A percentile compares a stretch with the other conserved stretches of the same genome.
Evolutionary conservation across 2,113 vertebrate species (phyloP).

Genomic region (Numida meleagris): DNA sequence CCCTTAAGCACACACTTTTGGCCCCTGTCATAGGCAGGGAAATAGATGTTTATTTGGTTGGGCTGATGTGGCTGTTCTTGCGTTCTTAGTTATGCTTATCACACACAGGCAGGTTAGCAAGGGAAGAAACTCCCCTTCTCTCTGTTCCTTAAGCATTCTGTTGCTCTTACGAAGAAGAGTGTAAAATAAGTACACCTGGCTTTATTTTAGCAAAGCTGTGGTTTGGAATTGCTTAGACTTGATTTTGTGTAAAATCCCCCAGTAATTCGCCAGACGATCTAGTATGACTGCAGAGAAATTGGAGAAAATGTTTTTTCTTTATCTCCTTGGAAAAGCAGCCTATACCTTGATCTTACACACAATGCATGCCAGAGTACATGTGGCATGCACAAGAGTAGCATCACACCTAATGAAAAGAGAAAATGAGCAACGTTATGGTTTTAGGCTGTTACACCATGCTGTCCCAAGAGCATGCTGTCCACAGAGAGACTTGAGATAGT

Average conservation of each 20-base stretch:
- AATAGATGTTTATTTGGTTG: background rate
- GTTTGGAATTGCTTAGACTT: background rate
- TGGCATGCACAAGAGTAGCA: background rate
- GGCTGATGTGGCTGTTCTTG: background rate
- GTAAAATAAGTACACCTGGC: background rate
- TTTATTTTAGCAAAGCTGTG: background rate
- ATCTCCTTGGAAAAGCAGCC: background rate
- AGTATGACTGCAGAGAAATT: background rate
- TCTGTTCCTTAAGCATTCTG: background rate
- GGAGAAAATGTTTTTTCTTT: background rate
- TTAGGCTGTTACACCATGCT: background rate
- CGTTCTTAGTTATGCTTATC: background rate
- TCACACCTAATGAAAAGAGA: background rate
- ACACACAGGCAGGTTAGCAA: background rate
- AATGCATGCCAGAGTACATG: background rate
- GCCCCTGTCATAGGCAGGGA: background rate
- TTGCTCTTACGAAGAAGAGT: background rate
- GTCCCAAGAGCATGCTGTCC: background rate
- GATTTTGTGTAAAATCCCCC: background rate
- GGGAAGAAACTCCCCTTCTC: background rate
- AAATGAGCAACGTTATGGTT: background rate
- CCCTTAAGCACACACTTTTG: background rate
- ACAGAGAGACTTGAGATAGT: background rate
- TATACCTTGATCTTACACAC: background rate
- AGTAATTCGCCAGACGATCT: background rate